Evolutionary conservation across 1,140 invertebrate species (phyloP).

Genomic region (Frieseomelitta varia): DNA sequence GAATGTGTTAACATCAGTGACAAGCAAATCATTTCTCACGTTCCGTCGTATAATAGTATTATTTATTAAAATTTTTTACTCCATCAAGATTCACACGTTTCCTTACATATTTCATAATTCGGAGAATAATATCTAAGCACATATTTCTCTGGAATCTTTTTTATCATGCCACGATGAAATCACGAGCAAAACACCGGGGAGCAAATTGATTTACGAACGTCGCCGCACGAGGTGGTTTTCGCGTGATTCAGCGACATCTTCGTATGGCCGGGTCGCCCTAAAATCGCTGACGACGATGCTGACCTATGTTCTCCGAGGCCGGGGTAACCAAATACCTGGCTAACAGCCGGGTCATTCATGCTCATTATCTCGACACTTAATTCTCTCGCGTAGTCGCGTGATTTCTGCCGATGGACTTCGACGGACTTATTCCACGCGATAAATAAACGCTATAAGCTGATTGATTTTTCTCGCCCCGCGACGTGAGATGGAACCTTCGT

Average conservation of each 20-base stretch:
- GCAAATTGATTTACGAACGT: slow-evolving; percentile 51
- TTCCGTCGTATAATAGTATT: no score
- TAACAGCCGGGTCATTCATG: slow-evolving; percentile 50
- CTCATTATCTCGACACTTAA: slow-evolving; percentile 54
- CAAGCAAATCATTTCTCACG: no score
- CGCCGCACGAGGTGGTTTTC: background rate
- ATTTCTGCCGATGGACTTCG: background rate
- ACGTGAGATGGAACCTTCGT: background rate
- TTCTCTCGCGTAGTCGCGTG: slow-evolving; percentile 23
- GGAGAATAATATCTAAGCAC: background rate
- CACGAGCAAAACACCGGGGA: slow-evolving; percentile 7
- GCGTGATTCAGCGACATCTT: slow-evolving; percentile 50
- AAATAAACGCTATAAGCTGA: slow-evolving; percentile 2
- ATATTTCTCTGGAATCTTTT: background rate
- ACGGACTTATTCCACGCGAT: background rate
- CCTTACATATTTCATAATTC: rapidly evolving
- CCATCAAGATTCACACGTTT: background rate
- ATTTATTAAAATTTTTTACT: no score
- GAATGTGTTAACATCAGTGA: no score
- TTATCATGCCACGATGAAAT: background rate
- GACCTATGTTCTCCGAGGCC: slow-evolving; percentile 36
- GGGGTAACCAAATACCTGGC: slow-evolving; percentile 39
- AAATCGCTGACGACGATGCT: slow-evolving; percentile 50
- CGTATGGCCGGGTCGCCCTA: slow-evolving; percentile 11
- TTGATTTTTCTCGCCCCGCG: background rate